These are phyloP conservation scores for Spea multiplicata DNA, from an alignment of 2,113 vertebrate genomes.

Conservation along the genomic window DNA sequence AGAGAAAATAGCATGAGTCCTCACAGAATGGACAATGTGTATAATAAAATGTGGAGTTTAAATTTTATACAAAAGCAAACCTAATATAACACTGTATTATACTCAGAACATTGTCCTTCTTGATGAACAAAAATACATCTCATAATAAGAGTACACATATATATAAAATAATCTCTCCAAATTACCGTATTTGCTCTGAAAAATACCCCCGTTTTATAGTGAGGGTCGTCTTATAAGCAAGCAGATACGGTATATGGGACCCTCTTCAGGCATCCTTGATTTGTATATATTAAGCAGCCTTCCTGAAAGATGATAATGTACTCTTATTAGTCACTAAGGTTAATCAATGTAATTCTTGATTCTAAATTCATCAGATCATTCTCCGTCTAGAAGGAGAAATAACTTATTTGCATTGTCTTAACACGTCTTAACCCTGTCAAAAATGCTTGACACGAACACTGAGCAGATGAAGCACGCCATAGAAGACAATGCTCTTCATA, in stretches of 20 bases:
- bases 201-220: too few species aligned
- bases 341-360: slow-evolving; percentile 42
- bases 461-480: slow-evolving; percentile 9
- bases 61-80: too few species aligned
- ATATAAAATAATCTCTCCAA: slow-evolving; percentile 29
- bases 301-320: slow-evolving; percentile 55
- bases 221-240: too few species aligned
- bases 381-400: slow-evolving; percentile 36
- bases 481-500: slow-evolving; percentile 56
- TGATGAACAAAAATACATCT: not conserved
- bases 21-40: too few species aligned
- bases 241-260: too few species aligned
- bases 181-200: slow-evolving; percentile 4
- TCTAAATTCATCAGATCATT: slow-evolving; percentile 44
- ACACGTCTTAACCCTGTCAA: slow-evolving; percentile 20
- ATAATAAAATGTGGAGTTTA: too few species aligned
- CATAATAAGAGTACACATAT: not conserved
- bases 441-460: slow-evolving; percentile 46
- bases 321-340: slow-evolving; percentile 61
- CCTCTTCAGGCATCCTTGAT: slow-evolving; percentile 45
- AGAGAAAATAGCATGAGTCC: too few species aligned
- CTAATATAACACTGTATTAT: too few species aligned
- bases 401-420: slow-evolving; percentile 1
- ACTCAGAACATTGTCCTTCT: too few species aligned
- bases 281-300: slow-evolving; percentile 51